Conservation (phyloP, 2,888 invertebrate genomes). For the Orchestes rusci region DNA sequence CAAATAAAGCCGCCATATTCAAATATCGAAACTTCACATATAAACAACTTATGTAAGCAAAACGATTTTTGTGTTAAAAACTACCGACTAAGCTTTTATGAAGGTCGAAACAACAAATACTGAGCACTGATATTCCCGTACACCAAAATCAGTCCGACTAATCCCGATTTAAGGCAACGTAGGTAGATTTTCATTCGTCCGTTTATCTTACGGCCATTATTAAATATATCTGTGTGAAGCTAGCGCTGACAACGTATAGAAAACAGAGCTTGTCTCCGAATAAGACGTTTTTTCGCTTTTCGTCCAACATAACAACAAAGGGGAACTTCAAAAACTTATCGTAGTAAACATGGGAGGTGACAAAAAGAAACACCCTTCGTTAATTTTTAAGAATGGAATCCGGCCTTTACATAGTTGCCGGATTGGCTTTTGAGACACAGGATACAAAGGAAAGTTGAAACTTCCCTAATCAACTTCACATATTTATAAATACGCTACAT, state of each 20-base stretch:
- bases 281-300: neutral
- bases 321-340: neutral
- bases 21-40: constrained; percentile 24
- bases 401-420: constrained; percentile 16
- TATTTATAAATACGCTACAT: no score
- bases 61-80: no score
- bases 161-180: no score
- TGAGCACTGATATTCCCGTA: no score
- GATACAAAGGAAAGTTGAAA: neutral
- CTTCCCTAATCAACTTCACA: no score
- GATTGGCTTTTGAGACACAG: neutral
- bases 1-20: constrained; percentile 30
- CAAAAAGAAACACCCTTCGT: constrained; percentile 16
- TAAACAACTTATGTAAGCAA: constrained; percentile 23
- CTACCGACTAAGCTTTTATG: no score
- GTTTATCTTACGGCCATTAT: constrained; percentile 7
- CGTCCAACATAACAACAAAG: neutral
- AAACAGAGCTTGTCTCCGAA: no score
- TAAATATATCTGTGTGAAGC: constrained; percentile 1
- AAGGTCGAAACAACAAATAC: no score
- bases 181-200: constrained; percentile 6
- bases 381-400: constrained; percentile 23
- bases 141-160: no score
- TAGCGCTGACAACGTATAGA: no score
- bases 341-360: constrained; percentile 10